These are phyloP conservation scores for Agelastica alni DNA, from an alignment of 2,888 invertebrate species.

Conservation along the genomic window DNA sequence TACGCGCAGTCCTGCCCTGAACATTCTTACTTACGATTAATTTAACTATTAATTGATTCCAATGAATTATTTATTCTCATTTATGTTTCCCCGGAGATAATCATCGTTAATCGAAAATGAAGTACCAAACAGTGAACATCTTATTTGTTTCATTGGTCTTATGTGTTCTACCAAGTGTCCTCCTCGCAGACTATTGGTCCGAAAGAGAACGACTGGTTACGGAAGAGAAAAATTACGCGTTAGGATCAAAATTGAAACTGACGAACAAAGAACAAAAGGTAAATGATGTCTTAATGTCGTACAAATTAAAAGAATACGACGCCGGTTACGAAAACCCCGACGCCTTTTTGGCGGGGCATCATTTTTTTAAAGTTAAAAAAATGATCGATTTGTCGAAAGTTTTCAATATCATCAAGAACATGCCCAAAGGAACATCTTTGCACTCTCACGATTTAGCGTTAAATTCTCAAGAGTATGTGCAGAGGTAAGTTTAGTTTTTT, in stretches of 20 bases:
- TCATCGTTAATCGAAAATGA: not conserved
- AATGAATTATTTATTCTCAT: not conserved
- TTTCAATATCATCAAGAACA: slow-evolving; percentile 65
- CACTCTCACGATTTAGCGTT: slow-evolving; percentile 72
- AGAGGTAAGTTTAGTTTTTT: slow-evolving; percentile 47
- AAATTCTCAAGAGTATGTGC: slow-evolving; percentile 64
- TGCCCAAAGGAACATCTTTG: slow-evolving; percentile 76
- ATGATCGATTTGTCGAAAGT: slow-evolving; percentile 66
- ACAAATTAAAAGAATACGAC: slow-evolving; percentile 47
- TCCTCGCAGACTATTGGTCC: slow-evolving; percentile 37
- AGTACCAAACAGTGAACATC: not conserved
- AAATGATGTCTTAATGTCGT: slow-evolving; percentile 46
- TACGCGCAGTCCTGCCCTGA: slow-evolving; percentile 2
- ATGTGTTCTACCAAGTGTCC: not conserved
- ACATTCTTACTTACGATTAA: not conserved
- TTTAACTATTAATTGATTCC: not conserved
- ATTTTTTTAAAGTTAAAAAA: slow-evolving; percentile 66
- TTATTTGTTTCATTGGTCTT: not conserved
- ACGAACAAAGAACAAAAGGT: slow-evolving; percentile 42
- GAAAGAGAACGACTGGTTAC: slow-evolving; percentile 35
- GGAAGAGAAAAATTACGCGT: slow-evolving; percentile 29
- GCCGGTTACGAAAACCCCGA: slow-evolving; percentile 42
- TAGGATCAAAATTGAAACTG: slow-evolving; percentile 50
- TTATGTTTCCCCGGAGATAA: not conserved
- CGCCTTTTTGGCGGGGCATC: slow-evolving; percentile 65